Base-by-base conservation (phyloP, 2,797 vertebrate species). In the Synanceia verrucosa region DNA sequence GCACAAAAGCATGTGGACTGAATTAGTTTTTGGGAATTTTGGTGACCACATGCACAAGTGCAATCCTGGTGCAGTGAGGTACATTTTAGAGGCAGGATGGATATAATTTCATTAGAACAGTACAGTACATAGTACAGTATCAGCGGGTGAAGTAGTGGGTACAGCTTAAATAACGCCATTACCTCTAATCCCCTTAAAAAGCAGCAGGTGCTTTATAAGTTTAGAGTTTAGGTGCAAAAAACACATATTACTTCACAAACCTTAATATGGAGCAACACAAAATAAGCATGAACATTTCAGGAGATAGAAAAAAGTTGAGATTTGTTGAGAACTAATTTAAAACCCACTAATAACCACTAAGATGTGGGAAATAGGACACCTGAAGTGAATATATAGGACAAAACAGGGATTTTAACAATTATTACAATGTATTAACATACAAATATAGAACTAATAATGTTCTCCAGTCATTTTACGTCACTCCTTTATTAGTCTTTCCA, bases 151-250 rank as follows among this genome's bases (percentile, higher is more conserved):
- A 70, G 56, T 46, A 11, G 2, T n/a, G 50, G 23, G 33, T 4
- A 24, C 33, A 41, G 72, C 48, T 80, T 70, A 60, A 75, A 76
- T 48, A 73, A 77, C n/a, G 2, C 53, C 55, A 48, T 69, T 47
- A 19, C 34, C 36, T 65, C 51, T 79, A 72, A 85, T 82, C 77
- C 60, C 50, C 23, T 75, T 69, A 39, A 50, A 78, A 75, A 67
- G 58, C 65, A 73, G 53, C 31, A 57, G 57, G 58, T 3, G 5
- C 6, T 73, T 59, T 44, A 10, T 13, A 6, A 3, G 31, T 77
- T 57, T 6, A 65, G 43, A 24, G 47, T n/a, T n/a, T n/a, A 65
- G 18, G 4, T 29, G 46, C 6, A 36, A 52, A 46, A 53, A 53
- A 26, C 18, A 39, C 8, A 70, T 59, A 29, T 12, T 24, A 21